Evolutionary conservation across 2,797 vertebrate genomes (phyloP), one percentile per base, ranked within the genome.

Genomic region (Linurgus olivaceus): DNA sequence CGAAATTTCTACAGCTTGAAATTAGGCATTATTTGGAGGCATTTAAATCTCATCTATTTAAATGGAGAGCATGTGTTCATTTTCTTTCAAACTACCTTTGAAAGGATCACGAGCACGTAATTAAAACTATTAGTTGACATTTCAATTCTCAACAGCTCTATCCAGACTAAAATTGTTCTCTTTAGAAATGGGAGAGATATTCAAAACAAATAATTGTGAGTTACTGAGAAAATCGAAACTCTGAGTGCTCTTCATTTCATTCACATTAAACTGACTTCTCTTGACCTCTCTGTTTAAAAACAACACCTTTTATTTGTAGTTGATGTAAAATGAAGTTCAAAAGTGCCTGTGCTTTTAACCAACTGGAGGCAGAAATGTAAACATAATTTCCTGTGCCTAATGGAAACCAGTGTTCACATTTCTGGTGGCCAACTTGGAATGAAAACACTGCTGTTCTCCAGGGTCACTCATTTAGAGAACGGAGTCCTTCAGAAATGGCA

Each of bases 61-160:
- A 96, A 89, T 91, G 61, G 72, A 83, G 23, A 91, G 54, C 15
- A 37, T 70, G 79, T 35, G 51, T 44, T 92, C 38, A 86, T 94
- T 94, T 96, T 65, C 87, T 87, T 94, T 80, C 68, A 83, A 90
- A 92, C 57, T 90, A 92, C 81, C 68, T 95, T 83, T 72, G 65
- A 92, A 90, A 89, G 58, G 61, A 87, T 72, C 75, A 51, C 25
- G 35, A 96, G 61, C 42, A 72, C 83, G 75, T 88, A 82, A 88
- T 93, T 93, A 96, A 82, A 95, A 94, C 88, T 92, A 68, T 77
- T 91, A 92, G 65, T 80, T 92, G 88, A 65, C 76, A 83, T 91
- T 89, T 83, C 84, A 58, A 45, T 67, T 77, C 81, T 88, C 71
- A 92, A 44, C 51, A 85, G 80, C 63, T 88, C 78, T 77, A 63